Percentiles rank a stretch among this genome's conserved stretches.
phyloP scores from a whole-genome alignment of 2,797 vertebrate species.

The Chiloscyllium punctatum region DNA sequence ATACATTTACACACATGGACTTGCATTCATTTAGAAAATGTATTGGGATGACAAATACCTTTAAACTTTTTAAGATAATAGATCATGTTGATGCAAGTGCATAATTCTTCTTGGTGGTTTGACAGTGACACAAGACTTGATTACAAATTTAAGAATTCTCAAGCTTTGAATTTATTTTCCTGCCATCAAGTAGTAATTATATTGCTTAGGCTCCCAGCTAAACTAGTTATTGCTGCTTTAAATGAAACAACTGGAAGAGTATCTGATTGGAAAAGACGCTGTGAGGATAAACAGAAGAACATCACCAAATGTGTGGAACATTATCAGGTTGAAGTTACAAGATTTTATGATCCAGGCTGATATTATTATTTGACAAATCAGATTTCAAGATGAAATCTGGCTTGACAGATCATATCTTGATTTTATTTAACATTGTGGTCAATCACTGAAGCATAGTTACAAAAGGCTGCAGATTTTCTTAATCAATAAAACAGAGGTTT shows the following conservation, averaged over 20 bases:
- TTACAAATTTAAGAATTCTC: background rate
- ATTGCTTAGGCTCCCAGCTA: background rate
- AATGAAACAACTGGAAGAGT: background rate
- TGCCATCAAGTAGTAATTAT: background rate
- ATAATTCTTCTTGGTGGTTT: background rate
- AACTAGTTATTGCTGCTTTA: background rate
- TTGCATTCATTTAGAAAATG: background rate
- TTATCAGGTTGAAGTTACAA: background rate
- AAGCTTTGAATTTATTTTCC: background rate
- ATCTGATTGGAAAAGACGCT: background rate
- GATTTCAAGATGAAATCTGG: too few relatives aligned
- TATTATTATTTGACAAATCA: too few relatives aligned
- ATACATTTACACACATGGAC: background rate
- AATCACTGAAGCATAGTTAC: too few relatives aligned
- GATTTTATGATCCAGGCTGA: too few relatives aligned
- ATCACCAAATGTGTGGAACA: background rate
- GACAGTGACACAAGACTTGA: background rate
- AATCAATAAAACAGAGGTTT: too few relatives aligned
- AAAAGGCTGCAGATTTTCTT: too few relatives aligned
- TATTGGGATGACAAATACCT: background rate
- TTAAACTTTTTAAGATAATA: background rate
- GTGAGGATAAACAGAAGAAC: background rate
- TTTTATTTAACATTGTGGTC: too few relatives aligned
- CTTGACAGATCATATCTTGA: too few relatives aligned
- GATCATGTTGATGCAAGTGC: background rate